These are phyloP conservation scores for Idris sp. DNA, from an alignment of 1,140 invertebrate genomes.

Conservation along the genomic window DNA sequence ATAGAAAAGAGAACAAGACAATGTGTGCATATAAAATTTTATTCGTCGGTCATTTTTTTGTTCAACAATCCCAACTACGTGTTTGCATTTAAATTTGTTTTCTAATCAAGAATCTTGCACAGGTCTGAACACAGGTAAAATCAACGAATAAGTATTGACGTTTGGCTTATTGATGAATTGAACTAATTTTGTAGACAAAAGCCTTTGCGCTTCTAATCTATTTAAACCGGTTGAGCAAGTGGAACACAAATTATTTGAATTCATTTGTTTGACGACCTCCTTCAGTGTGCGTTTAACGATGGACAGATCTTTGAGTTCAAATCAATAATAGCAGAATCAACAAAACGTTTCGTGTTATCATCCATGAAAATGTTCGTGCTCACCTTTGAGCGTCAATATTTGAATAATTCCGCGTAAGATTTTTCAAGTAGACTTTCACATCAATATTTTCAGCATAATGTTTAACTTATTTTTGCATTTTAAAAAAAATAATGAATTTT, in stretches of 20 bases:
- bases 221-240: slow-evolving; percentile 30
- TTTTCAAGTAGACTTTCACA: slow-evolving; percentile 20
- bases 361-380: slow-evolving; percentile 31
- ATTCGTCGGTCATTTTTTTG: slow-evolving; percentile 28
- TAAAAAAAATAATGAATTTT: too few species aligned
- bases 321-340: slow-evolving; percentile 43
- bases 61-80: slow-evolving; percentile 13
- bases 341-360: slow-evolving; percentile 31
- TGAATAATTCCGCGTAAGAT: slow-evolving; percentile 37
- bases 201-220: slow-evolving; percentile 41
- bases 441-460: too few species aligned
- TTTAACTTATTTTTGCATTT: too few species aligned
- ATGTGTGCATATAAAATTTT: slow-evolving; percentile 12
- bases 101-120: slow-evolving; percentile 22
- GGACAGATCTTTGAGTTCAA: slow-evolving; percentile 34
- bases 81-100: slow-evolving; percentile 28
- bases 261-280: slow-evolving; percentile 42
- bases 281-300: slow-evolving; percentile 20
- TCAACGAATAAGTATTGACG: slow-evolving; percentile 34
- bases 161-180: slow-evolving; percentile 41
- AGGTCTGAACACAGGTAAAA: background rate
- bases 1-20: slow-evolving; percentile 21
- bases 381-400: slow-evolving; percentile 36
- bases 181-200: slow-evolving; percentile 41
- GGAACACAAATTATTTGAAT: slow-evolving; percentile 26